Evolutionary conservation across 2,797 vertebrate genomes (phyloP).

Genomic region (Eupleurogrammus muticus): DNA sequence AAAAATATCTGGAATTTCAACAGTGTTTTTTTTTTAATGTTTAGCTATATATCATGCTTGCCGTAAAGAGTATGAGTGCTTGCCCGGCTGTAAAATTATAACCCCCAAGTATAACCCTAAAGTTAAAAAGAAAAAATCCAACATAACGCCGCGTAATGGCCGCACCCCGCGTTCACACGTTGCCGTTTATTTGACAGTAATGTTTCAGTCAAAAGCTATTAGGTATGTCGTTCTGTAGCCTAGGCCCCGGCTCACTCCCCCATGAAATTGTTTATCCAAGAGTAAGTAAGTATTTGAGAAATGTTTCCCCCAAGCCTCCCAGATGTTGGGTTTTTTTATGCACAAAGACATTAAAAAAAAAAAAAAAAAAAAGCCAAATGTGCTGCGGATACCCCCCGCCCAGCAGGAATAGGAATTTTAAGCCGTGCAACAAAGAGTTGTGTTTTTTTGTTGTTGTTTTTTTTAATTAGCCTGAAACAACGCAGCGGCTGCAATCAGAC

Average conservation of each 20-base stretch:
- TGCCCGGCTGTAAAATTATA: slow-evolving; percentile 42
- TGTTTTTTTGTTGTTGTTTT: too few species aligned
- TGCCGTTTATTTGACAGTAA: slow-evolving; percentile 59
- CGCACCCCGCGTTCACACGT: slow-evolving; percentile 24
- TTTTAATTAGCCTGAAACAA: not conserved
- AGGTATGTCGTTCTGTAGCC: slow-evolving; percentile 35
- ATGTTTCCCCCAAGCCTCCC: slow-evolving; percentile 31
- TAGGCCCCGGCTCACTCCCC: slow-evolving; percentile 15
- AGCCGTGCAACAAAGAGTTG: not conserved
- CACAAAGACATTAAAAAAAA: not conserved
- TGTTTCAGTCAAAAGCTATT: slow-evolving; percentile 57
- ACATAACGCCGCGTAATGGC: slow-evolving; percentile 42
- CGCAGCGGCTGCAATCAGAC: not conserved
- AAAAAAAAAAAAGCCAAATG: not conserved
- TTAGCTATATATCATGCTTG: slow-evolving; percentile 15
- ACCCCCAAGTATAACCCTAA: slow-evolving; percentile 1
- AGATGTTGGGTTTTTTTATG: slow-evolving; percentile 30
- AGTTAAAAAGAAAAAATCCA: slow-evolving; percentile 41
- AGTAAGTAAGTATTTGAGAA: slow-evolving; percentile 47
- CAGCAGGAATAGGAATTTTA: not conserved
- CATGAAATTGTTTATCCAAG: slow-evolving; percentile 58
- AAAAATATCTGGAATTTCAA: slow-evolving; percentile 24
- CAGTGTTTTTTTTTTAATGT: slow-evolving; percentile 15
- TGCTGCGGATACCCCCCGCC: not conserved
- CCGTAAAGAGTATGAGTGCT: slow-evolving; percentile 19